phyloP scores from a whole-genome alignment of 1,140 invertebrate genomes.

The Aphis gossypii region DNA sequence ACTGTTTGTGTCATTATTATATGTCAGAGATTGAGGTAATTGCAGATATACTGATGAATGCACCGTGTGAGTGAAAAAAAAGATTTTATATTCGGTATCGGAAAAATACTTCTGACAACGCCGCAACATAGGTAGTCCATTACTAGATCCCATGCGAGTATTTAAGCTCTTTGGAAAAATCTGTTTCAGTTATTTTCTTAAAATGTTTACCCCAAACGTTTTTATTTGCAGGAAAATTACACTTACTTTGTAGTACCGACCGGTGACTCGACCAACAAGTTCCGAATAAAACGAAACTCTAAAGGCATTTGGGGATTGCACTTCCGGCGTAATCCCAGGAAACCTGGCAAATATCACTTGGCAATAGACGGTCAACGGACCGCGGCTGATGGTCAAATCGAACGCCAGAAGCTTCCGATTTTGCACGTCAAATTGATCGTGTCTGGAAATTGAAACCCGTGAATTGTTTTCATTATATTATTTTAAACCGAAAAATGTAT shows the following conservation, averaged over 20 bases:
- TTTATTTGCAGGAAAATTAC: conserved; percentile 36
- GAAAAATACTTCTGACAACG: too few species aligned
- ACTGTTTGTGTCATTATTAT: too few species aligned
- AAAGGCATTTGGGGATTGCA: conserved; percentile 43
- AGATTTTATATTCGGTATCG: not conserved
- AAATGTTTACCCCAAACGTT: not conserved
- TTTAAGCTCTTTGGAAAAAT: not conserved
- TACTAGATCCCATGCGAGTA: not conserved
- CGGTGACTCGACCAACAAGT: not conserved
- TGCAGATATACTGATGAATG: too few species aligned
- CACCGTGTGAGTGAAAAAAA: not conserved
- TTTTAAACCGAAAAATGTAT: not conserved
- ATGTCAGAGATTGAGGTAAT: too few species aligned
- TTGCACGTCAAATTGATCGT: conserved; percentile 40
- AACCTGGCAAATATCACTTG: conserved; percentile 17
- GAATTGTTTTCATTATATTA: not conserved
- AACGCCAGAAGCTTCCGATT: not conserved
- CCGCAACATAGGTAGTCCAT: too few species aligned
- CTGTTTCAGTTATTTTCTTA: not conserved
- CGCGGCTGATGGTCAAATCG: not conserved
- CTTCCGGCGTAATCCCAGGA: not conserved
- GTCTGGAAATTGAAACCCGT: not conserved
- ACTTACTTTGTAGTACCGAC: conserved; percentile 5
- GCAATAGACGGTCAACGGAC: not conserved
- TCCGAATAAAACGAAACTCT: conserved; percentile 19